Base-by-base conservation (phyloP, 2,888 invertebrate species). In the Drosophila gaucha region DNA sequence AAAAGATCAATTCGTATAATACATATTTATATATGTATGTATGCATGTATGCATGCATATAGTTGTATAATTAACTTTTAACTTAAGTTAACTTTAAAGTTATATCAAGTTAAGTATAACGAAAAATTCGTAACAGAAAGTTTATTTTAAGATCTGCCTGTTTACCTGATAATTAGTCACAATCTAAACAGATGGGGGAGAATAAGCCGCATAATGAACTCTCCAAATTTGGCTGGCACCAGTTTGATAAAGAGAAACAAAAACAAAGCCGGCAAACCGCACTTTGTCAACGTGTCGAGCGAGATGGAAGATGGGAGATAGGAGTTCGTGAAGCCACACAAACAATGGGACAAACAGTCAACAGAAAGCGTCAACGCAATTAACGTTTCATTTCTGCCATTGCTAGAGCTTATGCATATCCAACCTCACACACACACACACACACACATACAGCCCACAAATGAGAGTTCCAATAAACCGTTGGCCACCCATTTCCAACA, bases 351-450 rank as follows among this genome's bases (percentile, higher is more conserved):
- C 52, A 78, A 67, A 60, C 74, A 73, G 49, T 73, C 35, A 54
- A 72, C 54, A 41, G 63, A 74, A 74, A 60, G 46, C 55, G 64
- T 71, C 69, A 75, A 79, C 47, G 60, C 64, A 77, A 77, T 77
- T 77, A 80, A 67, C 50, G 36, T 62, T 67, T 62, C 41, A 59
- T 59, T 64, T 60, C 50, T 50, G 41, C 38, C 20, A n/a, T n/a
- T 33, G 43, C 33, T 14, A 20, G 20, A 43, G 64, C 51, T 52
- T 52, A 39, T 49, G 24, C 38, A 65, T 43, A 44, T 65, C 44
- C 33, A 63, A 30, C 18, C 28, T 28, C 43, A 26, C 43, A n/a
- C 33, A 31, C 33, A 33, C 14, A 22, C 28, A 30, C 16, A 28
- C 3, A 28, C 12, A 28, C 4, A 30, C n/a, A 18, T 3, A n/a